These are phyloP conservation scores for Mugil cephalus DNA, from an alignment of 2,113 vertebrate species.

Conservation along the genomic window DNA sequence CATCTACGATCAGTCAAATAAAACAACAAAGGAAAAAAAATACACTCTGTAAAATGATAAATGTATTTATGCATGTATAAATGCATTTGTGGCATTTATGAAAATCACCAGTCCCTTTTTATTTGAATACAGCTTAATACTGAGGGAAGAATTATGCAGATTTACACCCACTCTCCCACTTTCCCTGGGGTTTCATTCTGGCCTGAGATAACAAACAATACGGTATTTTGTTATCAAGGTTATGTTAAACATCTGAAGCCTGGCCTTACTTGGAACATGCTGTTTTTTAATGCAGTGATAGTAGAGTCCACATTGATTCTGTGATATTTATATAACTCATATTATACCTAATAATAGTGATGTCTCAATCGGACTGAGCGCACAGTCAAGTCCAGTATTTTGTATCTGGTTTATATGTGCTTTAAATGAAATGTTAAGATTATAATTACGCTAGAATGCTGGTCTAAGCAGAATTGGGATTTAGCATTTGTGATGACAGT, in stretches of 20 bases:
- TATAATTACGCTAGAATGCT: too few relatives aligned
- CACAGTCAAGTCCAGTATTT: too few relatives aligned
- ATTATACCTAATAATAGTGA: background rate
- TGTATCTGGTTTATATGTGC: too few relatives aligned
- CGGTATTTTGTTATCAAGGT: background rate
- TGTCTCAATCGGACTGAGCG: too few relatives aligned
- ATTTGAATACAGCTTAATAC: background rate
- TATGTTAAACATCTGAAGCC: background rate
- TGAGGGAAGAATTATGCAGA: constrained; percentile 19
- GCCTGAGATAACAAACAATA: constrained; percentile 3
- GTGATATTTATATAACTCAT: background rate
- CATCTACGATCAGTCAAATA: background rate
- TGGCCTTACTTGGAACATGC: background rate
- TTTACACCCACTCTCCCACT: constrained; percentile 4
- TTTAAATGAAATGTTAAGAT: too few relatives aligned
- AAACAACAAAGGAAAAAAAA: background rate
- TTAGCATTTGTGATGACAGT: too few relatives aligned
- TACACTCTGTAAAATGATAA: background rate
- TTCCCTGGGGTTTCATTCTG: background rate
- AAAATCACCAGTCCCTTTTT: background rate
- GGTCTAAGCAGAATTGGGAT: too few relatives aligned
- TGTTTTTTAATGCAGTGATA: background rate
- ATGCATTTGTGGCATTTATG: constrained; percentile 5
- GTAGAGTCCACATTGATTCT: background rate
- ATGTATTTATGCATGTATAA: background rate